phyloP scores from a whole-genome alignment of 2,797 vertebrate species.

The Karalla daura region DNA sequence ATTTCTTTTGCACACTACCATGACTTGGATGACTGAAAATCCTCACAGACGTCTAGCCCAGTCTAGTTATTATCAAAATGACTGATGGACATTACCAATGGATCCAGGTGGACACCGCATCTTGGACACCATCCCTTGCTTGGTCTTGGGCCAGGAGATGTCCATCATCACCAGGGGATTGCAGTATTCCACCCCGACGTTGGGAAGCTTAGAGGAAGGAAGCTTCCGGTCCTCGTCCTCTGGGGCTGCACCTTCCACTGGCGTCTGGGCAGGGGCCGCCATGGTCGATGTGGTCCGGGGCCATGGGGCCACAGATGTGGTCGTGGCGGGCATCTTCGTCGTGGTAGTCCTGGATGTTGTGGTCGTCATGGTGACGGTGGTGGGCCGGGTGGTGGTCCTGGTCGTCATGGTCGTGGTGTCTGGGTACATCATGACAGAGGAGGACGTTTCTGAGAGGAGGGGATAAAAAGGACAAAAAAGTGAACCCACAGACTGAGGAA shows the following conservation, averaged over 20 bases:
- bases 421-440: constrained; percentile 85
- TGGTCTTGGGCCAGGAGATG: constrained; percentile 93
- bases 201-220: constrained; percentile 89
- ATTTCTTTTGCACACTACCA: too few relatives aligned
- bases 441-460: constrained; percentile 85
- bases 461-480: constrained; percentile 1
- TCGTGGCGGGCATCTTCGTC: constrained; percentile 65
- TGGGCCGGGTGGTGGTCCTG: constrained; percentile 69
- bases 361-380: constrained; percentile 55
- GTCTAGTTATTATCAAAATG: too few relatives aligned
- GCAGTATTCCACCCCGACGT: constrained; percentile 88
- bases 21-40: too few relatives aligned
- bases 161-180: constrained; percentile 89
- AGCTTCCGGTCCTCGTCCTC: constrained; percentile 80
- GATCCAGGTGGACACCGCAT: constrained; percentile 93
- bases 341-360: constrained; percentile 74
- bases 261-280: constrained; percentile 41
- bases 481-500: neutral
- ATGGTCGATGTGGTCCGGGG: constrained; percentile 83
- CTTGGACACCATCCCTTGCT: constrained; percentile 88
- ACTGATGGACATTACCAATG: constrained; percentile 88
- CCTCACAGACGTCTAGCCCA: too few relatives aligned
- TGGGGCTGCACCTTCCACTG: constrained; percentile 36
- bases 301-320: constrained; percentile 68
- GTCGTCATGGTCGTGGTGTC: constrained; percentile 81